Percentiles rank a stretch among this genome's conserved stretches.
Conservation (phyloP, 2,797 vertebrate species). For the Scarus forsteni region DNA sequence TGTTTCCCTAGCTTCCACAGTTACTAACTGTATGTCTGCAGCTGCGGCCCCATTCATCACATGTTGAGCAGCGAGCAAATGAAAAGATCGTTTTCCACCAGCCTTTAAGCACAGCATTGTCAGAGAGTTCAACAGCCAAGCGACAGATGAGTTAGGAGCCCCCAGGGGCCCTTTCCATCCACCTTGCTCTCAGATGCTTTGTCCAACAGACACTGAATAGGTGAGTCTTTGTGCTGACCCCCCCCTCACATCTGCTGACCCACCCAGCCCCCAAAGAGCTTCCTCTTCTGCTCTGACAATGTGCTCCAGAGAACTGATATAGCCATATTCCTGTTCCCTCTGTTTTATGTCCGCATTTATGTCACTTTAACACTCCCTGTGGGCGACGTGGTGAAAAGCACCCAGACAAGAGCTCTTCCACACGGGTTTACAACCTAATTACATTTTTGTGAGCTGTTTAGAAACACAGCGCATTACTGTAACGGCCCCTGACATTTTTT, state of each 20-base stretch:
- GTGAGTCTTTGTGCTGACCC: slow-evolving; percentile 86
- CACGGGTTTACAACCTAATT: slow-evolving; percentile 49
- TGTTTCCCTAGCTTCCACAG: background rate
- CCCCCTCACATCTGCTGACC: slow-evolving; percentile 85
- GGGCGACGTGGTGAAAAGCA: slow-evolving; percentile 46
- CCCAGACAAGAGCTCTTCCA: slow-evolving; percentile 21
- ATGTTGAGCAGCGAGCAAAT: slow-evolving; percentile 71
- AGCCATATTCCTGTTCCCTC: slow-evolving; percentile 68
- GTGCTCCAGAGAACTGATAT: slow-evolving; percentile 78
- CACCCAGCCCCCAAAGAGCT: slow-evolving; percentile 82
- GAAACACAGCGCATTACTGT: slow-evolving; percentile 29
- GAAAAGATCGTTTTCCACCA: slow-evolving; percentile 83
- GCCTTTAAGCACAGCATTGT: slow-evolving; percentile 85
- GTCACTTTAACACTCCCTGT: slow-evolving; percentile 58
- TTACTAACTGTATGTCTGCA: slow-evolving; percentile 51
- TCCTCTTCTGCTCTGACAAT: slow-evolving; percentile 74
- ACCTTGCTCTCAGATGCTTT: slow-evolving; percentile 81
- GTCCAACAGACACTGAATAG: slow-evolving; percentile 87
- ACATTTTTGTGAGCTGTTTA: slow-evolving; percentile 36
- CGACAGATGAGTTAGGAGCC: slow-evolving; percentile 84
- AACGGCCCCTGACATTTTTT: slow-evolving; percentile 20
- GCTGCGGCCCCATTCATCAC: slow-evolving; percentile 69
- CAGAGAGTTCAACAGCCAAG: slow-evolving; percentile 82
- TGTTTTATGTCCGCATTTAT: slow-evolving; percentile 65
- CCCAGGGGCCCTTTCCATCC: slow-evolving; percentile 77